Evolutionary conservation across 2,113 vertebrate species (phyloP), one percentile per base, ranked within the genome.

Genomic region (Ameiurus melas): DNA sequence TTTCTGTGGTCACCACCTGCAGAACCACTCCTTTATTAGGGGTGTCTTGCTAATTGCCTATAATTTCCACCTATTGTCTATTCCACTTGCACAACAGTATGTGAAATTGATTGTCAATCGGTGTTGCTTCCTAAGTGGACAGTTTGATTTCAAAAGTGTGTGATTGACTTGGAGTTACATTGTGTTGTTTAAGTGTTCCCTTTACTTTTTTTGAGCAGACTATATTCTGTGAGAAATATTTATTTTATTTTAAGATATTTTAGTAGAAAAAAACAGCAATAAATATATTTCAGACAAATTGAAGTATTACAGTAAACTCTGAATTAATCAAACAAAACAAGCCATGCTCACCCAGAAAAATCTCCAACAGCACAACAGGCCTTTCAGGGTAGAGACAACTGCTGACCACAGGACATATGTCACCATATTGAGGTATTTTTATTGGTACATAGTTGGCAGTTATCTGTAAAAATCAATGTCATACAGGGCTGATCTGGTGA

Each of bases 301-400:
- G 8, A 17, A 36, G 6, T 13, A 81, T 36, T 4, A 58, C 1
- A 57, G 25, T 60, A 22, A 43, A n/a, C 62, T 19, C 0, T 36
- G 0, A 73, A 51, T 51, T 80, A 66, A 84, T 84, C 0, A 51
- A 14, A 60, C 64, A 27, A 62, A 78, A 68, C 17, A 83, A 9
- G 1, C 39, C 16, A 55, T 9, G 87, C 92, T 95, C 75, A 95
- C 95, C 95, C 95, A 96, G 5, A 96, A 92, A 90, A 94, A 95
- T 91, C 94, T 94, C 92, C 93, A 96, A 79, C 93, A 93, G 89
- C 91, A 94, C 86, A 96, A 89, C 36, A 95, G 85, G 43, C 95
- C 93, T 77, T 92, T 94, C 70, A 94, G 90, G 33, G 94, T 94
- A 93, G 93, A 95, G 51, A 86, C 90, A 86, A 92, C 88, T 33